Evolutionary conservation across 1,140 invertebrate species (phyloP), one percentile per base, ranked within the genome.

Genomic region (Lerema accius): DNA sequence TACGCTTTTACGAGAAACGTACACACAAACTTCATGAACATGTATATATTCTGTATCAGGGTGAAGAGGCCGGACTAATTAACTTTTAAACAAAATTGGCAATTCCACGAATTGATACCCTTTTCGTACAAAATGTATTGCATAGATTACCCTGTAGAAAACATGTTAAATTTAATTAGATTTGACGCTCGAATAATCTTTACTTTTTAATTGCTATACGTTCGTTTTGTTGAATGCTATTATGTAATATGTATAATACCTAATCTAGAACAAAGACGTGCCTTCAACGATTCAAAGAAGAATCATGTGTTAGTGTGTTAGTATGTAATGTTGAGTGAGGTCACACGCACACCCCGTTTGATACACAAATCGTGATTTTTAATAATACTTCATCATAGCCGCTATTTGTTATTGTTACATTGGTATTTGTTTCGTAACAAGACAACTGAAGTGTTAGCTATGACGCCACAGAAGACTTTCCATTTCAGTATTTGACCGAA

Each of bases 401-500:
- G n/a, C n/a, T n/a, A n/a, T 66, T 70, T 63, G 49, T 51, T 63
- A 53, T 63, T 42, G 50, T 55, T 26, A 42, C 39, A 56, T 19
- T 26, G 42, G 19, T 65, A 49, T 35, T 65, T 59, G 15, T 60
- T 60, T 65, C 50, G 46, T 37, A 59, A 65, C 6, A 50, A 59
- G 48, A 49, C 13, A 17, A 16, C 48, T 60, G 15, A 49, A 50
- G 51, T 53, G 40, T 43, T 53, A 39, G 40, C 13, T 65, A 48
- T 62, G 65, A 59, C 53, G 61, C 48, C 60, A 60, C 48, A 61
- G 67, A 65, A 45, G 66, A 78, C 80, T 80, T 82, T 82, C 77
- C 76, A 78, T 80, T 82, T 82, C 76, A 76, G 2, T 5, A 2
- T 23, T n/a, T n/a, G n/a, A n/a, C n/a, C n/a, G n/a, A n/a, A n/a